Conservation (phyloP, 2,888 invertebrate genomes). For the Nysson spinosus region DNA sequence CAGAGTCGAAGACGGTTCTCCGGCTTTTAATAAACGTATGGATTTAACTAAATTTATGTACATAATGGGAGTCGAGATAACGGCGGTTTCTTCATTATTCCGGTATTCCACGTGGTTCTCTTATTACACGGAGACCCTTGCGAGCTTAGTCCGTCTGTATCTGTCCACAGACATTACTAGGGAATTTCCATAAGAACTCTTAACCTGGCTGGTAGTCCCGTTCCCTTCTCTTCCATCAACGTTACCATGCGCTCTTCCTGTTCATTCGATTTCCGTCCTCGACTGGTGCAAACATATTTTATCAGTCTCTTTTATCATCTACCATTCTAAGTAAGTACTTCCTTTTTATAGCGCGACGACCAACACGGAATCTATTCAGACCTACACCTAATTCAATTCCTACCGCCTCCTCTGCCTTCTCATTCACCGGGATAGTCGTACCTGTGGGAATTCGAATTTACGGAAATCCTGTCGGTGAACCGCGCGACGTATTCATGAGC, state of each 20-base stretch:
- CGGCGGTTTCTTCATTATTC: slow-evolving; percentile 59
- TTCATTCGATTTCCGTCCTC: slow-evolving; percentile 11
- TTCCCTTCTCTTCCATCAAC: slow-evolving; percentile 3
- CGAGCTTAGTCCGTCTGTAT: slow-evolving; percentile 28
- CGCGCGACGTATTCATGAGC: slow-evolving; percentile 63
- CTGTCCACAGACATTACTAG: slow-evolving; percentile 64
- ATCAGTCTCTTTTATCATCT: slow-evolving; percentile 62
- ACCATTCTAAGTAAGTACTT: slow-evolving; percentile 57
- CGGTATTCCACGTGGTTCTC: slow-evolving; percentile 57
- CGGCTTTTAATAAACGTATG: slow-evolving; percentile 20
- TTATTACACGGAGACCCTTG: slow-evolving; percentile 63
- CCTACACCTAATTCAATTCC: slow-evolving; percentile 69
- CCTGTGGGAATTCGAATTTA: slow-evolving; percentile 45
- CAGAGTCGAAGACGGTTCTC: slow-evolving; percentile 29
- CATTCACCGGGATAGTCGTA: slow-evolving; percentile 22
- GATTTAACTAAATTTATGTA: slow-evolving; percentile 16
- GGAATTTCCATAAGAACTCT: slow-evolving; percentile 72
- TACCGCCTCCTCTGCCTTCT: slow-evolving; percentile 27
- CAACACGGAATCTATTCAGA: slow-evolving; percentile 64
- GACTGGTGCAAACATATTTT: slow-evolving; percentile 66
- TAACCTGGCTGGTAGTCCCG: slow-evolving; percentile 39
- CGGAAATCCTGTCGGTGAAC: slow-evolving; percentile 51
- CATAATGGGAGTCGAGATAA: slow-evolving; percentile 53
- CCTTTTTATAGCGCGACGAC: slow-evolving; percentile 49
- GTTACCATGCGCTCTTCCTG: slow-evolving; percentile 18